Evolutionary conservation across 2,888 invertebrate species (phyloP).

Genomic region (Eupithecia centaureata): DNA sequence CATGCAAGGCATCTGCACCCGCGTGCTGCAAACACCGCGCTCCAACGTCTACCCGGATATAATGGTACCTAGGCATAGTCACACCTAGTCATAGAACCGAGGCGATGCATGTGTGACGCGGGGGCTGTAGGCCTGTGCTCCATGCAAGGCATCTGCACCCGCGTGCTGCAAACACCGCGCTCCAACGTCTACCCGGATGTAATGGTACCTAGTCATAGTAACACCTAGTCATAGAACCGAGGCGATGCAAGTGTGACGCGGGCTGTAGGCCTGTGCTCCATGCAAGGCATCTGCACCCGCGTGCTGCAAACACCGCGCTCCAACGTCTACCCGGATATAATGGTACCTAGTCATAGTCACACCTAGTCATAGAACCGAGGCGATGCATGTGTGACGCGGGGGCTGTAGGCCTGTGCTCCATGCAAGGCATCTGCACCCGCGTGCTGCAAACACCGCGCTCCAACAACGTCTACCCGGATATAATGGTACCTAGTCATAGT

Average conservation of each 20-base stretch:
- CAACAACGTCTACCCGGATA: constrained; percentile 67
- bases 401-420: constrained; percentile 64
- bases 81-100: constrained; percentile 53
- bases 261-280: constrained; percentile 65
- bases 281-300: constrained; percentile 57
- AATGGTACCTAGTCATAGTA: constrained; percentile 50
- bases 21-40: constrained; percentile 52
- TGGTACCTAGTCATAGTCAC: constrained; percentile 48
- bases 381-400: constrained; percentile 62
- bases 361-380: constrained; percentile 57
- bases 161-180: constrained; percentile 52
- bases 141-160: constrained; percentile 57
- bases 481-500: constrained; percentile 51
- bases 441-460: constrained; percentile 55
- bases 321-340: constrained; percentile 65
- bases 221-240: constrained; percentile 53
- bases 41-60: constrained; percentile 67
- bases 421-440: constrained; percentile 57
- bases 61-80: constrained; percentile 50
- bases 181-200: constrained; percentile 67
- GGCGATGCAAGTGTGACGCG: constrained; percentile 63
- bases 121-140: constrained; percentile 67
- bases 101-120: constrained; percentile 63
- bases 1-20: constrained; percentile 57
- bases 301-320: constrained; percentile 55